Evolutionary conservation across 2,113 vertebrate genomes (phyloP).

Genomic region (Anser brachyrhynchus): DNA sequence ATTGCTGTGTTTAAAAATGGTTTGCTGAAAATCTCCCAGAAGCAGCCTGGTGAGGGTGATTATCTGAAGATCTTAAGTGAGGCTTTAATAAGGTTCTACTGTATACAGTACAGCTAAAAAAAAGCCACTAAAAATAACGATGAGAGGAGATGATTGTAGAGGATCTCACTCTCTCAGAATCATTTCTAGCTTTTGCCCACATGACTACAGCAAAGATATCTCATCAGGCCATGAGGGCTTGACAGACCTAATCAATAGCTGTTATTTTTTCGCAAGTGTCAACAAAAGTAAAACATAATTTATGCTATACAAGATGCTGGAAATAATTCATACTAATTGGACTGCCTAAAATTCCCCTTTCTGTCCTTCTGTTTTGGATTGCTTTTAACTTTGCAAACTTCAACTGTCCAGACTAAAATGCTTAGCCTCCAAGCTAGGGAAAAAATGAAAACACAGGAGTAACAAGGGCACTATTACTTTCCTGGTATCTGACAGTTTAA

Average conservation of each 20-base stretch:
- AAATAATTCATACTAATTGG: conserved; percentile 55
- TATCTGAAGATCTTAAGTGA: conserved; percentile 41
- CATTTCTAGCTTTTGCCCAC: conserved; percentile 34
- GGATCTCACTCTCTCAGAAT: conserved; percentile 54
- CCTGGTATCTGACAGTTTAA: conserved; percentile 50
- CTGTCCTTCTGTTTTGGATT: conserved; percentile 7
- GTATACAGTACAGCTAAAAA: conserved; percentile 60
- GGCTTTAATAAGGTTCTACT: conserved; percentile 63
- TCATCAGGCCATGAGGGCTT: conserved; percentile 45
- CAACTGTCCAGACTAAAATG: conserved; percentile 33
- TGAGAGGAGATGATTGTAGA: conserved; percentile 53
- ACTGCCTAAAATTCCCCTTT: conserved; percentile 36
- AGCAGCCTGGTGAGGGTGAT: conserved; percentile 40
- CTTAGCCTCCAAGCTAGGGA: conserved; percentile 33
- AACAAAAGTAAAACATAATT: conserved; percentile 61
- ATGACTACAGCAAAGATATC: conserved; percentile 52
- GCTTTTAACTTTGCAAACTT: conserved; percentile 52
- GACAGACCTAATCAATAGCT: conserved; percentile 63
- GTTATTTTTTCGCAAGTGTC: conserved; percentile 61
- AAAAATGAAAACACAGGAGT: conserved; percentile 44
- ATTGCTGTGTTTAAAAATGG: conserved; percentile 44
- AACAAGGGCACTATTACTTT: conserved; percentile 49
- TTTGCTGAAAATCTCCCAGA: conserved; percentile 42
- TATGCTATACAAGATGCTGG: conserved; percentile 54
- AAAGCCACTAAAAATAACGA: conserved; percentile 67